Evolutionary conservation across 2,888 invertebrate species (phyloP).

Genomic region (Linnaemya tessellans): DNA sequence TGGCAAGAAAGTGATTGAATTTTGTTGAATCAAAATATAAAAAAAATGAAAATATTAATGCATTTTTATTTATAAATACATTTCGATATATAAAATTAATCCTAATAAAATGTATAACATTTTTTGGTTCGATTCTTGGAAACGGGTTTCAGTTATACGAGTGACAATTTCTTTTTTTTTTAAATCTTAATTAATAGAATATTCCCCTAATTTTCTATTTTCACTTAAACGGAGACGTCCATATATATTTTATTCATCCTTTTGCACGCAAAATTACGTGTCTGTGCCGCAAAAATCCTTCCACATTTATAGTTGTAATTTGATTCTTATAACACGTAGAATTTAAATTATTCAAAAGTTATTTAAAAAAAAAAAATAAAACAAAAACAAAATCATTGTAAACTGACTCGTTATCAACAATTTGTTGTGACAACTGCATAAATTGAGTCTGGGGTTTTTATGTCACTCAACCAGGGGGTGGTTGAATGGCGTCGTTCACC

Average conservation of each 20-base stretch:
- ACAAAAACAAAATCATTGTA: constrained; percentile 28
- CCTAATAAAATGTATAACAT: too few relatives aligned
- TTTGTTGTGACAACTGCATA: constrained; percentile 64
- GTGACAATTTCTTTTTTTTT: not conserved
- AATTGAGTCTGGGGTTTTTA: constrained; percentile 25
- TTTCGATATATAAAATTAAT: too few relatives aligned
- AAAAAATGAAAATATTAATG: too few relatives aligned
- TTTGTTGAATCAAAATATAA: too few relatives aligned
- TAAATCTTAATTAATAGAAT: too few relatives aligned
- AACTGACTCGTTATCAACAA: constrained; percentile 56
- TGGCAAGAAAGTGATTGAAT: too few relatives aligned
- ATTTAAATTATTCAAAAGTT: constrained; percentile 42
- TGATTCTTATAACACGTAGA: constrained; percentile 25
- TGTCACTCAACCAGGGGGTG: not conserved
- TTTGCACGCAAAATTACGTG: not conserved
- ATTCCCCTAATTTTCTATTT: too few relatives aligned
- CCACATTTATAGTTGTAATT: constrained; percentile 12
- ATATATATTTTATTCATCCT: not conserved
- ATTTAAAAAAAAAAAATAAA: constrained; percentile 9
- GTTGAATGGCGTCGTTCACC: constrained; percentile 9
- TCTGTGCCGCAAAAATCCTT: constrained; percentile 1
- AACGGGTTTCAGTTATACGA: too few relatives aligned
- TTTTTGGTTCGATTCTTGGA: too few relatives aligned
- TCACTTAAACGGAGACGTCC: not conserved
- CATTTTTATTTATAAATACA: too few relatives aligned